These are phyloP conservation scores for Pseudoatta argentina DNA, from an alignment of 1,140 invertebrate genomes.

Conservation along the genomic window DNA sequence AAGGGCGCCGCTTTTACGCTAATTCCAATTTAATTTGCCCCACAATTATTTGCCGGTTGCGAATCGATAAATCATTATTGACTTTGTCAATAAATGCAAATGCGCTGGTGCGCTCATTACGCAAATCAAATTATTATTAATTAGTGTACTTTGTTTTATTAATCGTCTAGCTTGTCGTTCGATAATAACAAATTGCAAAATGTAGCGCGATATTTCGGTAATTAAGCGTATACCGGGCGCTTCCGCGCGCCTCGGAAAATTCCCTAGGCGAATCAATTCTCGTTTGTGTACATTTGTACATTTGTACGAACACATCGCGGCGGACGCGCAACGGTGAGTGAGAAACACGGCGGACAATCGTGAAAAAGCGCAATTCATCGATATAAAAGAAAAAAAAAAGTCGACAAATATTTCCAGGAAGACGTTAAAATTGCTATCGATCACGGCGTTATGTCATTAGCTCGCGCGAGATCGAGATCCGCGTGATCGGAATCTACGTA, in stretches of 20 bases:
- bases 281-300: neutral
- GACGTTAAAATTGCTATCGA: conserved; percentile 23
- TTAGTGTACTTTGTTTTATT: conserved; percentile 64
- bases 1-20: conserved; percentile 60
- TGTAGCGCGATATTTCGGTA: conserved; percentile 64
- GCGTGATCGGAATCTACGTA: neutral
- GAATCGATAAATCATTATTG: conserved; percentile 65
- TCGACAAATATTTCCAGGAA: conserved; percentile 36
- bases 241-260: conserved; percentile 38
- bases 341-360: neutral
- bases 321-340: neutral
- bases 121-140: conserved; percentile 66
- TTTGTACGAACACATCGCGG: neutral
- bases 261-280: conserved; percentile 19
- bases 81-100: conserved; percentile 65
- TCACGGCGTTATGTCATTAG: conserved; percentile 46
- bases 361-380: conserved; percentile 10
- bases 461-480: conserved; percentile 28
- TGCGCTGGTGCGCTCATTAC: conserved; percentile 63
- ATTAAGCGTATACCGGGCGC: conserved; percentile 49
- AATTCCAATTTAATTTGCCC: conserved; percentile 62
- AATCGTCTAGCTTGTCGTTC: conserved; percentile 64
- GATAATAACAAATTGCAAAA: conserved; percentile 62
- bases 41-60: conserved; percentile 62
- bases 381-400: neutral